Evolutionary conservation across 2,113 vertebrate genomes (phyloP), one percentile per base, ranked within the genome.

Genomic region (Callospermophilus lateralis): DNA sequence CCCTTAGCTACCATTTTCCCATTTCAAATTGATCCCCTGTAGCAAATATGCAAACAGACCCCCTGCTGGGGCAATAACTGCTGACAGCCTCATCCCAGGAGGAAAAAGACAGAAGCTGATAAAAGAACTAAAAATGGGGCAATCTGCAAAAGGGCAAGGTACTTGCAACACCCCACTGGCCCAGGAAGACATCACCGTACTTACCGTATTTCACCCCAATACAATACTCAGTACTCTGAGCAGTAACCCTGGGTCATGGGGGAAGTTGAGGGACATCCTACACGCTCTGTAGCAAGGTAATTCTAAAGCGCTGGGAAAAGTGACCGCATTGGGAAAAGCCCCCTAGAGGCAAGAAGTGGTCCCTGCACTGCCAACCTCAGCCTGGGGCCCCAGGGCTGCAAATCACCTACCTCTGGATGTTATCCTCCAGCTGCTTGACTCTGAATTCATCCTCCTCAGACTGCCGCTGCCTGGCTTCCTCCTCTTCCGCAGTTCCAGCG

Each of bases 381-480:
- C 6, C 2, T 1, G 42, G 9, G 11, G 11, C 6, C 0, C 7
- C 30, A 2, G 68, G 61, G 42, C 72, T 7, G 32, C 87, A 48
- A 68, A 26, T 65, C 58, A 70, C 97, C 77, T 99, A 99, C 99
- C 99, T 99, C 85, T 99, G 99, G 97, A 99, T 99, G 96, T 98
- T 98, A 94, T 99, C 99, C 97, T 99, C 99, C 42, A 99, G 98
- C 85, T 98, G 99, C 98, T 99, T 99, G 93, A 99, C 99, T 90
- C 99, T 99, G 89, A 99, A 98, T 96, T 99, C 99, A 97, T 99
- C 99, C 96, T 99, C 99, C 94, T 99, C 99, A 98, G 99, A 99
- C 98, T 99, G 99, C 97, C 98, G 99, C 97, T 98, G 98, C 95
- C 99, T 99, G 90, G 98, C 98, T 98, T 99, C 99, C 58, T 99